A percentile compares a stretch with the other conserved stretches of the same genome.
Evolutionary conservation across 2,113 vertebrate species (phyloP).

Genomic region (Furnarius figulus): DNA sequence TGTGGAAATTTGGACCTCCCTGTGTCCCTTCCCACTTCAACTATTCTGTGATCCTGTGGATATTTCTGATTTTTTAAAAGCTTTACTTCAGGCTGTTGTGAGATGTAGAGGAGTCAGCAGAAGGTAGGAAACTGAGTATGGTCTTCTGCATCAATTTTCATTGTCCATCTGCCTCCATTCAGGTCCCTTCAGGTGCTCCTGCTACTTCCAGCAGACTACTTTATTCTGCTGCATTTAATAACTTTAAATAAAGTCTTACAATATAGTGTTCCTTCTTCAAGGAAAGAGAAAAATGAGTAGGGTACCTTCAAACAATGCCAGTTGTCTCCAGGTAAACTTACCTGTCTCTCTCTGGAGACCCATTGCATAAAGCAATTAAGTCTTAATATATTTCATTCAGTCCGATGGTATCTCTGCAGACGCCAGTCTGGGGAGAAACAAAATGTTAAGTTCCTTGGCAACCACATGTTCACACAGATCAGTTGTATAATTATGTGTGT

Average conservation of each 20-base stretch:
- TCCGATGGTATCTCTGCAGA: slow-evolving; percentile 77
- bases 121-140: neutral
- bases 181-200: slow-evolving; percentile 32
- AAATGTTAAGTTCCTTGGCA: slow-evolving; percentile 77
- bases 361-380: slow-evolving; percentile 69
- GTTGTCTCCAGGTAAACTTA: slow-evolving; percentile 63
- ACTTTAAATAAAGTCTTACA: slow-evolving; percentile 46
- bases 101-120: neutral
- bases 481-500: slow-evolving; percentile 77
- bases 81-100: slow-evolving; percentile 33
- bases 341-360: slow-evolving; percentile 68
- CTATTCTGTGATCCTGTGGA: neutral
- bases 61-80: neutral
- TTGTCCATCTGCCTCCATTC: neutral
- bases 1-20: neutral
- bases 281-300: slow-evolving; percentile 36
- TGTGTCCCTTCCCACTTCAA: neutral
- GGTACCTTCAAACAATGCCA: slow-evolving; percentile 61
- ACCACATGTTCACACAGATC: slow-evolving; percentile 73
- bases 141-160: neutral
- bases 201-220: slow-evolving; percentile 5
- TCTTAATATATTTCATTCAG: slow-evolving; percentile 74
- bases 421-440: slow-evolving; percentile 74
- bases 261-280: slow-evolving; percentile 15
- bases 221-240: slow-evolving; percentile 39